phyloP scores from a whole-genome alignment of 2,888 invertebrate genomes.

The Diarsia dahlii region DNA sequence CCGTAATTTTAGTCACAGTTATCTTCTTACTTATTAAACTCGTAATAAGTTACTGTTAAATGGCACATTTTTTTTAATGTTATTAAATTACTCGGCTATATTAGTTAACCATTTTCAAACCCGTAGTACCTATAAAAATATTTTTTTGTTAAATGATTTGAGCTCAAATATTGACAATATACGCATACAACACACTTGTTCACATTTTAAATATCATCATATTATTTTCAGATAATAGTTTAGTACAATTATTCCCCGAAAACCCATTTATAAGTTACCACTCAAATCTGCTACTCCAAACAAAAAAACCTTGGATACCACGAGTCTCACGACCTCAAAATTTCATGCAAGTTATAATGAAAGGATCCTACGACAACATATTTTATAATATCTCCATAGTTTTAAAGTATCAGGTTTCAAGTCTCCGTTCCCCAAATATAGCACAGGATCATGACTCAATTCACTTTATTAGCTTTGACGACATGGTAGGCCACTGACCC shows the following conservation, averaged over 20 bases:
- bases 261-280: not conserved
- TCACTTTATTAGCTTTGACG: conserved; percentile 39
- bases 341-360: conserved; percentile 6
- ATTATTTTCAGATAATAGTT: not conserved
- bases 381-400: not conserved
- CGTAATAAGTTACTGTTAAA: conserved; percentile 4
- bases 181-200: not conserved
- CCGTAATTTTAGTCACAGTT: conserved; percentile 10
- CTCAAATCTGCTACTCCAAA: not conserved
- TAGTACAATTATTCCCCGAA: not conserved
- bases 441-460: conserved; percentile 51
- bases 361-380: not conserved
- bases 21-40: not conserved
- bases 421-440: conserved; percentile 27
- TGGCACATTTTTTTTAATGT: not conserved
- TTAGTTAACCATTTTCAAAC: not conserved
- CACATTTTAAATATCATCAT: not conserved
- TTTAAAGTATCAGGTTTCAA: conserved; percentile 26
- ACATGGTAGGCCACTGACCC: conserved; percentile 48
- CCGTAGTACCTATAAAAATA: not conserved
- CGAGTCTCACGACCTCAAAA: not conserved
- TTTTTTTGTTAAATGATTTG: not conserved
- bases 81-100: not conserved
- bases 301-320: not conserved
- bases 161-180: not conserved